Evolutionary conservation across 1,140 invertebrate genomes (phyloP).

Genomic region (Zaprionus ghesquierei): DNA sequence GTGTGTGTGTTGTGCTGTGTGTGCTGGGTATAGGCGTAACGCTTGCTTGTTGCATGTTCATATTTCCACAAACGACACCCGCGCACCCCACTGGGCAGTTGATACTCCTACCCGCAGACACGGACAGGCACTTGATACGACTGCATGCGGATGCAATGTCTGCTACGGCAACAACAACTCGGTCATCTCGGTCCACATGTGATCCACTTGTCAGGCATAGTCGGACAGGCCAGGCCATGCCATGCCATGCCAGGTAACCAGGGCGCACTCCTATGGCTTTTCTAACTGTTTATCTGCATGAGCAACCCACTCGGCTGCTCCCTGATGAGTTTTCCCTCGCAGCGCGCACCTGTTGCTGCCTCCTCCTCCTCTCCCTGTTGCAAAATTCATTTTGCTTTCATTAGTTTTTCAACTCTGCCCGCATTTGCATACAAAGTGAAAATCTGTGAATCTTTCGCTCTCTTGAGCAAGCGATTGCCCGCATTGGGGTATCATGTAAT

Average conservation of each 20-base stretch:
- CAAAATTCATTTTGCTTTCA: conserved; percentile 73
- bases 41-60: conserved; percentile 28
- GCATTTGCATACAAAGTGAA: conserved; percentile 49
- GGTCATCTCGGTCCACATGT: conserved; percentile 64
- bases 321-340: conserved; percentile 49
- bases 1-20: not conserved
- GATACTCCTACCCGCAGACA: conserved; percentile 9
- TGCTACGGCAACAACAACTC: conserved; percentile 36
- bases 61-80: conserved; percentile 19
- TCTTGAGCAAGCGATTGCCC: conserved; percentile 1
- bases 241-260: not conserved
- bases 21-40: conserved; percentile 6
- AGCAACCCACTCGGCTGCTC: conserved; percentile 38
- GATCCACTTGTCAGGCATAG: conserved; percentile 46
- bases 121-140: conserved; percentile 41
- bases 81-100: conserved; percentile 4
- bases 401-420: conserved; percentile 35
- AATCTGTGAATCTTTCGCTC: conserved; percentile 64
- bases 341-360: conserved; percentile 44
- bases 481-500: not conserved
- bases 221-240: conserved; percentile 10
- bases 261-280: conserved; percentile 61
- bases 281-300: conserved; percentile 76
- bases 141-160: conserved; percentile 27
- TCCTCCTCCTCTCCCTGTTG: conserved; percentile 26